Evolutionary conservation across 2,113 vertebrate genomes (phyloP), one percentile per base, ranked within the genome.

Genomic region (Sterna hirundo): DNA sequence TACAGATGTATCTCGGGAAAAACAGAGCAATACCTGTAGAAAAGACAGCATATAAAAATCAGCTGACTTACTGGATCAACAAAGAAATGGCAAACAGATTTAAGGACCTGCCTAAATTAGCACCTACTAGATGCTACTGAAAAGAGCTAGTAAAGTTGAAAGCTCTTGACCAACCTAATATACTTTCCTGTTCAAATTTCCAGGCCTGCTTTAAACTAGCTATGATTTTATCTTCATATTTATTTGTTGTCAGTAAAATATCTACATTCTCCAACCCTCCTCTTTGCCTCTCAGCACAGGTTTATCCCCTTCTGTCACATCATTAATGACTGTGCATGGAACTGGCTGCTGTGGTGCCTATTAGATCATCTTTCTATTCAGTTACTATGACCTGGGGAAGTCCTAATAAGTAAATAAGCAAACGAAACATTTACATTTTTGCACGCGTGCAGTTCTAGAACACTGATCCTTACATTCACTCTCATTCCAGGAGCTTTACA

Each of bases 1-100:
- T 47, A 99, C 99, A 40, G 98, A 98, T 0, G 99, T 99, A 96
- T 99, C 99, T 76, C 99, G 97, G 78, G 99, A 99, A 97, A 99
- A 99, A 95, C 99, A 99, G 83, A 99, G 98, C 88, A 99, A 96
- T 51, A 99, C 99, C 99, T 99, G 97, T 25, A 78, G 44, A 91
- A 88, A 84, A 89, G 93, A 92, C 22, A 97, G 89, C 15, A 82
- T 29, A 27, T 40, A 69, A 92, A 79, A 38, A 55, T 66, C 83
- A 95, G 32, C n/a, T 80, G 30, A 93, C 34, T 49, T 75, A 34
- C 10, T 30, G 19, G 34, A 81, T 58, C 34, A 88, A 76, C 36
- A 77, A 76, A 83, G 47, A 25, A 61, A 44, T 8, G 32, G 30
- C 40, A 80, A 82, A 79, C 9, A 58, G 34, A 71, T 36, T 32